Evolutionary conservation across 30 jellyfish, hydroid and myxozoan genomes (phyloP).

Genomic region (Aurelia aurita): DNA sequence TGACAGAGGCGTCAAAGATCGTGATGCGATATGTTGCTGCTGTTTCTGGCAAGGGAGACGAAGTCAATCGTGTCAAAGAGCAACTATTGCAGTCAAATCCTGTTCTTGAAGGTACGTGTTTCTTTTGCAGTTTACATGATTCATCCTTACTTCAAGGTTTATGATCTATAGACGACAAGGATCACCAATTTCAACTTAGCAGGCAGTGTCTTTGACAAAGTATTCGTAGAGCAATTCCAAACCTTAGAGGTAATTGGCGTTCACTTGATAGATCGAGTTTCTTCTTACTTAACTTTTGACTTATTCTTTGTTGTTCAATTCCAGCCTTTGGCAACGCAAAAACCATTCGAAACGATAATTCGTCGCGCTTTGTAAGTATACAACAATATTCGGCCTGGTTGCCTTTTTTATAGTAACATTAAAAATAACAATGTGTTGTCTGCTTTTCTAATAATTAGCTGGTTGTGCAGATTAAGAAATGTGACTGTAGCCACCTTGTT

Average conservation of each 20-base stretch:
- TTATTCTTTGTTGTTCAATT: background rate
- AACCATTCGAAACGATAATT: conserved; percentile 97
- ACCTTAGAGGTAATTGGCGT: background rate
- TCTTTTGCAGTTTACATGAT: no score
- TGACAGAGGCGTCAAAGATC: conserved; percentile 97
- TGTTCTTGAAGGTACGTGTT: conserved; percentile 88
- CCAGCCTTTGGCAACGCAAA: conserved; percentile 98
- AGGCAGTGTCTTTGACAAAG: no score
- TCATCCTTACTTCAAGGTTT: no score
- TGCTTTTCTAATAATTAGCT: no score
- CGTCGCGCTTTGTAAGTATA: conserved; percentile 95
- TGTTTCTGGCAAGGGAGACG: conserved; percentile 94
- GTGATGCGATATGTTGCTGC: conserved; percentile 99
- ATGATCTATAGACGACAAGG: no score
- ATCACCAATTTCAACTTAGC: no score
- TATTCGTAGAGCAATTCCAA: no score
- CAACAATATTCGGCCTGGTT: background rate
- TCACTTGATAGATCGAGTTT: background rate
- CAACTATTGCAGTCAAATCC: conserved; percentile 97
- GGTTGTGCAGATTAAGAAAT: no score
- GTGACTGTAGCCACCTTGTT: no score
- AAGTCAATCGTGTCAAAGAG: conserved; percentile 93
- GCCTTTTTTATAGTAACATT: background rate
- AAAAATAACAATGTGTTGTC: no score
- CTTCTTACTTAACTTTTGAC: background rate